Evolutionary conservation across 2,888 invertebrate species (phyloP).

Genomic region (Drosophila mayaguana): DNA sequence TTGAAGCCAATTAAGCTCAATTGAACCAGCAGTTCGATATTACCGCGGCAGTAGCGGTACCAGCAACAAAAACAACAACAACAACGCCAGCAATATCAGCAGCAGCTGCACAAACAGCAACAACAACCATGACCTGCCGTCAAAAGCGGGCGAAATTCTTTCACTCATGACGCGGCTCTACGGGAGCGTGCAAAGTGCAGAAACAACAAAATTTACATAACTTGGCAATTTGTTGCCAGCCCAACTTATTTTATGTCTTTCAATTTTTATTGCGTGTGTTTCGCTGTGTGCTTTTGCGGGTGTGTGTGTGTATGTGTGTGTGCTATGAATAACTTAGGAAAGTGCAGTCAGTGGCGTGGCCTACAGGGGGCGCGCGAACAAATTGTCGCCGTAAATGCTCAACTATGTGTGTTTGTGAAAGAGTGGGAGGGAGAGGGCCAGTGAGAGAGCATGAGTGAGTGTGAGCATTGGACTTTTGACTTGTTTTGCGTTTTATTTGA

Average conservation of each 20-base stretch:
- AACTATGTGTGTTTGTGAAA: background rate
- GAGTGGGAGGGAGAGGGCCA: background rate
- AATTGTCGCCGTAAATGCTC: slow-evolving; percentile 19
- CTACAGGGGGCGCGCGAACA: slow-evolving; percentile 48
- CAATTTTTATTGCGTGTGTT: slow-evolving; percentile 12
- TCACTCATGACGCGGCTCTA: slow-evolving; percentile 32
- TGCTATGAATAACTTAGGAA: slow-evolving; percentile 56
- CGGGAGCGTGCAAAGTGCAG: slow-evolving; percentile 44
- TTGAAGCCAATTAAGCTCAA: slow-evolving; percentile 80
- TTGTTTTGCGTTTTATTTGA: slow-evolving; percentile 66
- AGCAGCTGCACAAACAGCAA: slow-evolving; percentile 40
- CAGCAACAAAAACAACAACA: background rate
- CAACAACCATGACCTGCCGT: slow-evolving; percentile 72
- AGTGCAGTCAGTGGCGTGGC: slow-evolving; percentile 45
- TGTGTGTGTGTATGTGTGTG: slow-evolving; percentile 18
- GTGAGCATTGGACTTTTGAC: slow-evolving; percentile 71
- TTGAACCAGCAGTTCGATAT: slow-evolving; percentile 63
- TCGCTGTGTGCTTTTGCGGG: slow-evolving; percentile 13
- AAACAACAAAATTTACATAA: slow-evolving; percentile 57
- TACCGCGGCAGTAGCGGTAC: background rate
- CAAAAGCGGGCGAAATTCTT: slow-evolving; percentile 38
- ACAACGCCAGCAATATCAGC: background rate
- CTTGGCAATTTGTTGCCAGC: slow-evolving; percentile 31
- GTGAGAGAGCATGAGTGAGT: slow-evolving; percentile 2
- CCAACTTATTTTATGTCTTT: slow-evolving; percentile 19